Conservation (phyloP, 2,888 invertebrate genomes). For the Acrobeloides nanus region DNA sequence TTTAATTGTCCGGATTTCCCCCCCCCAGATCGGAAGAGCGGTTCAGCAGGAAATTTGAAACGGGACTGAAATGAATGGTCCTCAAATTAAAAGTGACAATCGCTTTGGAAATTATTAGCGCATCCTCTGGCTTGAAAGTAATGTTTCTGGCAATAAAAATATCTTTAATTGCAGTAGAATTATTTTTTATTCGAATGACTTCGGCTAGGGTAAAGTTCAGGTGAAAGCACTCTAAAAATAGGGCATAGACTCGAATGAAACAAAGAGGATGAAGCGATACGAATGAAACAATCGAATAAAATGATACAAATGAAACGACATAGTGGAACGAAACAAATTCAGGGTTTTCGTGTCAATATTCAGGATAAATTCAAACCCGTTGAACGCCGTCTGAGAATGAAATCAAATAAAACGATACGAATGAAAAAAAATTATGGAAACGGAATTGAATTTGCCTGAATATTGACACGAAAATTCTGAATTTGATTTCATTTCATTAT, state of each 20-base stretch:
- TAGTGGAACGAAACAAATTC: too few relatives aligned
- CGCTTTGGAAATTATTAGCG: slow-evolving; percentile 45
- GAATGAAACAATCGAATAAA: slow-evolving; percentile 3
- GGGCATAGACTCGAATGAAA: too few relatives aligned
- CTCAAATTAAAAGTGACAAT: slow-evolving; percentile 41
- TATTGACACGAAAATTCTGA: too few relatives aligned
- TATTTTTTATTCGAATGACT: slow-evolving; percentile 29
- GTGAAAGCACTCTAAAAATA: slow-evolving; percentile 33
- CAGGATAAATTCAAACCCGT: too few relatives aligned
- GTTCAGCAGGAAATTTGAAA: slow-evolving; percentile 6
- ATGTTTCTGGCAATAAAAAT: slow-evolving; percentile 33
- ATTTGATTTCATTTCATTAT: too few relatives aligned
- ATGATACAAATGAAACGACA: slow-evolving; percentile 1
- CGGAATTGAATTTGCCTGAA: too few relatives aligned
- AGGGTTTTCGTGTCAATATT: too few relatives aligned
- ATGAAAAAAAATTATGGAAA: too few relatives aligned
- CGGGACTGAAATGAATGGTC: slow-evolving; percentile 33
- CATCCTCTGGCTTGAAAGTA: slow-evolving; percentile 48
- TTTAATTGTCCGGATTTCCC: too few relatives aligned
- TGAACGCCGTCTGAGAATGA: too few relatives aligned
- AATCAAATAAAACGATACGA: too few relatives aligned
- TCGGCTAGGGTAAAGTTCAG: slow-evolving; percentile 42
- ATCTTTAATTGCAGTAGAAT: slow-evolving; percentile 28
- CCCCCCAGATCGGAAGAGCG: too few relatives aligned
- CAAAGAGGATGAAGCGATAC: background rate